Conservation (phyloP, 2,797 vertebrate genomes). For the Dermochelys coriacea region DNA sequence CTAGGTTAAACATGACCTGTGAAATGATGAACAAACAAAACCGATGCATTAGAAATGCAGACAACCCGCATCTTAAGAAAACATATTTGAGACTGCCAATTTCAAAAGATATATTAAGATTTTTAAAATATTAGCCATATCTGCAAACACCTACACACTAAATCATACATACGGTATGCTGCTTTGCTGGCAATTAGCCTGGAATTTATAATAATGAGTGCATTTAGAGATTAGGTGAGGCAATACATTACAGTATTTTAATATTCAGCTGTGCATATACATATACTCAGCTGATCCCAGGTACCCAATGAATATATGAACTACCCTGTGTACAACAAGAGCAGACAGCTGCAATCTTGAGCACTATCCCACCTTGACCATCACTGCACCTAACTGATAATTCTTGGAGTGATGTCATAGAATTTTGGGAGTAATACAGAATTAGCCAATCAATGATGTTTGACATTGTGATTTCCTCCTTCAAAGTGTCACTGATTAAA, state of each 20-base stretch:
- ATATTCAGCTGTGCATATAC: neutral
- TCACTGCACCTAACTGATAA: neutral
- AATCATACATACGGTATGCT: neutral
- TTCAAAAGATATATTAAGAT: constrained; percentile 9
- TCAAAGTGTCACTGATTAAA: neutral
- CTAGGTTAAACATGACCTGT: neutral
- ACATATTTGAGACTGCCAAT: neutral
- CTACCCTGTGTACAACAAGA: neutral
- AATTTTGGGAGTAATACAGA: neutral
- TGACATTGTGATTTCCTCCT: neutral
- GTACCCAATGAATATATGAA: neutral
- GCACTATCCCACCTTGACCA: neutral
- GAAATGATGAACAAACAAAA: neutral
- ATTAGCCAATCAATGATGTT: neutral
- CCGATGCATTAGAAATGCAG: neutral
- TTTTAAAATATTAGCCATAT: neutral
- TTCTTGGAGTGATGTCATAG: neutral
- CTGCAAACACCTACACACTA: neutral
- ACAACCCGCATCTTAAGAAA: neutral
- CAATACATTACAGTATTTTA: neutral
- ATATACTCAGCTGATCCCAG: neutral
- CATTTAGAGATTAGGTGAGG: constrained; percentile 11
- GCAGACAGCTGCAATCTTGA: neutral
- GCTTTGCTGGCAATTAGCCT: constrained; percentile 29
- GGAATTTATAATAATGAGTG: constrained; percentile 24